Base-by-base conservation (phyloP, 1,140 invertebrate genomes). In the Scylla paramamosain region DNA sequence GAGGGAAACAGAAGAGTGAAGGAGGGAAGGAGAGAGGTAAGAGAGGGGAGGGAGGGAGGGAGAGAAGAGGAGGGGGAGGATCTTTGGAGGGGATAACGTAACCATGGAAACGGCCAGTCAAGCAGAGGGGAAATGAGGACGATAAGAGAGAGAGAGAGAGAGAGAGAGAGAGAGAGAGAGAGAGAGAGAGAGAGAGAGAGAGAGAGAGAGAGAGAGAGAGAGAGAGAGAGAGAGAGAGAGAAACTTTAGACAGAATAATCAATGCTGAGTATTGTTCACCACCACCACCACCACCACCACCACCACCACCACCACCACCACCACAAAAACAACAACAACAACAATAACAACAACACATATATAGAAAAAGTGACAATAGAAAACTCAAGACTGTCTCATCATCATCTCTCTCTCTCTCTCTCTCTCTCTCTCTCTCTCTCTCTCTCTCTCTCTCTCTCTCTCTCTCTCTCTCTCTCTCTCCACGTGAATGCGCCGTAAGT, bases 91-190 rank as follows among this genome's bases (percentile, higher is more conserved):
- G 48, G 39, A 52, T 28, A 46, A 28, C 2, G 48, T 20, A 8
- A 14, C 28, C 39, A 45, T 46, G 39, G 28, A 28, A 52, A 46
- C 28, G 25, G 25, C 16, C 20, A 29, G 89, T 25, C 20, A 25
- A 29, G 14, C 31, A 46, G 52, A 31, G 28, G 77, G 59, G 25
- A 82, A 46, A 28, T 20, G 93, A 25, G 29, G 59, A 20, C 95
- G 32, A 31, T 91, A 32, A 86, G 88, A 31, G 90, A 91, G 94
- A 25, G 91, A 91, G 52, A 95, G 91, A 88, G 91, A 82, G 29
- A 90, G 94, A 32, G 77, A 92, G 39, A 16, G 59, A 59, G 48
- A 82, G 59, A 45, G 59, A 82, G 52, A 92, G 48, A 52, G 39
- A 91, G 20, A 45, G 88, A 48, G 88, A 90, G 88, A 90, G 88